phyloP scores from a whole-genome alignment of 2,888 invertebrate genomes.

The Julus scandinavius region DNA sequence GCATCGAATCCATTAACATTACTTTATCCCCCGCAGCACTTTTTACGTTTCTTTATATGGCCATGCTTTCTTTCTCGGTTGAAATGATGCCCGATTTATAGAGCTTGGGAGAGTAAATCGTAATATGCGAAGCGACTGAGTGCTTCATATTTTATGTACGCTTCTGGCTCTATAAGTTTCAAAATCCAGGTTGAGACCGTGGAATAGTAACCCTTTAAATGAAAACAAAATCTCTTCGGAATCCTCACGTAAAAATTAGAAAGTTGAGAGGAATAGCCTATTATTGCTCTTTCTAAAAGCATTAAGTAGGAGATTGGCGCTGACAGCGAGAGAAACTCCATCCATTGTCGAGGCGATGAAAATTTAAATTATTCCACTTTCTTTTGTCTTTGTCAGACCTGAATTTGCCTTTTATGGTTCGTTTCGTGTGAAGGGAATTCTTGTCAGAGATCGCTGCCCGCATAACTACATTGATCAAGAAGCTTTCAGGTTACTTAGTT shows the following conservation, averaged over 20 bases:
- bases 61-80: not conserved
- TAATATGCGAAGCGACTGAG: not conserved
- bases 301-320: too few relatives aligned
- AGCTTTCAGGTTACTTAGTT: too few relatives aligned
- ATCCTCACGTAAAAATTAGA: slow-evolving; percentile 1
- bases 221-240: not conserved
- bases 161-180: not conserved
- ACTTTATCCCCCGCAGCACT: not conserved
- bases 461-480: too few relatives aligned
- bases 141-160: slow-evolving; percentile 12
- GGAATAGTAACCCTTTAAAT: not conserved
- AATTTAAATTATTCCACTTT: too few relatives aligned
- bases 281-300: not conserved
- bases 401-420: too few relatives aligned
- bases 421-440: too few relatives aligned
- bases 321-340: too few relatives aligned
- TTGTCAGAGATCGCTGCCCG: too few relatives aligned
- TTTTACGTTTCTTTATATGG: slow-evolving; percentile 21
- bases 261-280: not conserved
- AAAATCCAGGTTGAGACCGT: not conserved
- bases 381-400: too few relatives aligned
- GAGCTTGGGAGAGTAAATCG: not conserved
- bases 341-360: too few relatives aligned
- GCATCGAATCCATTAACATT: not conserved
- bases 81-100: slow-evolving; percentile 31